Evolutionary conservation across 1,140 invertebrate species (phyloP), one percentile per base, ranked within the genome.

Genomic region (Yoshiicerus persimilis): DNA sequence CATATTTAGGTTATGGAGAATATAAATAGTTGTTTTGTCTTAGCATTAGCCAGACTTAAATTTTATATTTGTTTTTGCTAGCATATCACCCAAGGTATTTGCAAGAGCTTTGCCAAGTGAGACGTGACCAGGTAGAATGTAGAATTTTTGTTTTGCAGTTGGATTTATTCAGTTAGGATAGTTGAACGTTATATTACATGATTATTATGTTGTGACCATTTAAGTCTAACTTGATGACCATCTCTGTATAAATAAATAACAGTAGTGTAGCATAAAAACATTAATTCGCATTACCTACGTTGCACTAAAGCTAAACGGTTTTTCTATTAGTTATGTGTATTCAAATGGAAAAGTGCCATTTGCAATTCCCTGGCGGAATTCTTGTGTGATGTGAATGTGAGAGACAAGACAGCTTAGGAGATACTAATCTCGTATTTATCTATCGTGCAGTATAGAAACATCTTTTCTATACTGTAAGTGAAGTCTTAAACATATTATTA

Each of bases 241-340:
- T 80, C 75, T 80, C 75, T 80, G 75, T 80, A 80, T 80, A 80
- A 80, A 80, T 80, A 80, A 80, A 80, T 80, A 80, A 80, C 75
- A 80, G 75, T 80, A 80, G 27, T 66, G 30, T 30, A 70, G 25
- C 30, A 70, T 70, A 30, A 70, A 10, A 70, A 70, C 25, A 27
- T 70, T 70, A 70, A 70, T 27, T 16, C 25, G 13, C 25, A 70
- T 70, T 70, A 30, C 25, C 66, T 11, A 30, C 16, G 66, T 25
- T 30, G 27, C 66, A 70, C 25, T 70, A 16, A 25, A 70, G 25
- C 25, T 16, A 70, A 30, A 70, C 66, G 13, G 25, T 70, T 70
- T 70, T 30, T 27, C 4, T 30, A 47, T 47, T 47, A 47, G 11
- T 47, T n/a, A 8, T 80, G n/a, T 38, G 34, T 80, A 36, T 38